phyloP scores from a whole-genome alignment of 2,888 invertebrate genomes.

The Eulithis testata region DNA sequence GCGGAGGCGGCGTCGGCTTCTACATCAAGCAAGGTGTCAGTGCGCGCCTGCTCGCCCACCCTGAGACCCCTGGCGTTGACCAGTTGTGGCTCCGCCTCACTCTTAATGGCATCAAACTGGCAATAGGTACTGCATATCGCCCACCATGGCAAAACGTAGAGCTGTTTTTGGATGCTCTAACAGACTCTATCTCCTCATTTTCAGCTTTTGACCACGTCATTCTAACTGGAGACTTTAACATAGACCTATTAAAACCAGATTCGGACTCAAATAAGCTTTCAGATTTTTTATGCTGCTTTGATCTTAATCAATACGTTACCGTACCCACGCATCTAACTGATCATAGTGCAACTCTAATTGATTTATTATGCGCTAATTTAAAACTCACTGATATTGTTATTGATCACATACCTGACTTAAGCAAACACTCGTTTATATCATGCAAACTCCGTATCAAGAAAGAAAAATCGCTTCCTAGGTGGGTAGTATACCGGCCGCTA shows the following conservation, averaged over 20 bases:
- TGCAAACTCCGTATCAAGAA: too few species aligned
- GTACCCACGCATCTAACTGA: too few species aligned
- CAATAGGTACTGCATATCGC: background rate
- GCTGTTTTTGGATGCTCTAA: background rate
- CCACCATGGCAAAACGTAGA: background rate
- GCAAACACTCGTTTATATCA: too few species aligned
- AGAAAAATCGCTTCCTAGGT: too few species aligned
- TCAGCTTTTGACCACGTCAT: background rate
- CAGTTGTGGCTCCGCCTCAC: slow-evolving; percentile 1
- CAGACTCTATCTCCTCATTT: background rate
- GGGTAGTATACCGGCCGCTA: too few species aligned
- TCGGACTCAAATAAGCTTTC: background rate
- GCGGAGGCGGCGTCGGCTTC: too few species aligned
- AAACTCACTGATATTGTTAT: too few species aligned
- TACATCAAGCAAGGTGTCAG: background rate
- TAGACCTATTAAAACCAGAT: background rate
- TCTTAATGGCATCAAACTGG: background rate
- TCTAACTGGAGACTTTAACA: background rate
- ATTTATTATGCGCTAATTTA: too few species aligned
- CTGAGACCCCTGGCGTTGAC: background rate
- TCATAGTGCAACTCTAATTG: too few species aligned
- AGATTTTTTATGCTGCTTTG: background rate
- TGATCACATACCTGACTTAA: too few species aligned
- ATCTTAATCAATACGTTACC: too few species aligned
- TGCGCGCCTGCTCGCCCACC: background rate